Conservation (phyloP, 1,140 invertebrate genomes). For the Apis cerana region DNA sequence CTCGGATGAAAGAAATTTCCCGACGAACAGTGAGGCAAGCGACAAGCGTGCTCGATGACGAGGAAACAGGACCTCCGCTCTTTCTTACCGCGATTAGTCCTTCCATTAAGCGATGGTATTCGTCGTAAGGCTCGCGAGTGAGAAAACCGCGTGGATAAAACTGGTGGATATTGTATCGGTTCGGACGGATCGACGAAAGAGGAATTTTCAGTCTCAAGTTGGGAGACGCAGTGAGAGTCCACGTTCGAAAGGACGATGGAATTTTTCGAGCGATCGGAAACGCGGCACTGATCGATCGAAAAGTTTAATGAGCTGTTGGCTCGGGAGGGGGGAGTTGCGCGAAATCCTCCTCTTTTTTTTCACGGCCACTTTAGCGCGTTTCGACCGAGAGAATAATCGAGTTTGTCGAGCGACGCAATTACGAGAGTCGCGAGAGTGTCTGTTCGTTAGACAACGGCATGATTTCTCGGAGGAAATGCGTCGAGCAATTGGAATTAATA, state of each 20-base stretch:
- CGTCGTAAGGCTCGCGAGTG: too few species aligned
- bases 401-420: conserved; percentile 13
- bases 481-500: too few species aligned
- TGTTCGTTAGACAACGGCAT: conserved; percentile 13
- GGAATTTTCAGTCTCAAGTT: too few species aligned
- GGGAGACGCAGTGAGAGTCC: too few species aligned
- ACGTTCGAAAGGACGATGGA: neutral
- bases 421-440: neutral
- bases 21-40: neutral
- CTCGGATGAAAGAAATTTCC: too few species aligned
- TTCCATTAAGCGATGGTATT: too few species aligned
- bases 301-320: conserved; percentile 52
- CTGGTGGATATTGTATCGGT: too few species aligned
- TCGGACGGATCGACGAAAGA: too few species aligned
- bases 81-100: neutral
- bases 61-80: neutral
- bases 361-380: neutral
- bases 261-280: neutral
- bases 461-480: neutral
- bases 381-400: conserved; percentile 17
- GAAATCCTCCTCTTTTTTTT: neutral
- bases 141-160: too few species aligned
- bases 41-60: neutral
- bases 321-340: conserved; percentile 11
- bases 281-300: conserved; percentile 35